phyloP scores from a whole-genome alignment of 2,113 vertebrate species.

The Scolopax mira region DNA sequence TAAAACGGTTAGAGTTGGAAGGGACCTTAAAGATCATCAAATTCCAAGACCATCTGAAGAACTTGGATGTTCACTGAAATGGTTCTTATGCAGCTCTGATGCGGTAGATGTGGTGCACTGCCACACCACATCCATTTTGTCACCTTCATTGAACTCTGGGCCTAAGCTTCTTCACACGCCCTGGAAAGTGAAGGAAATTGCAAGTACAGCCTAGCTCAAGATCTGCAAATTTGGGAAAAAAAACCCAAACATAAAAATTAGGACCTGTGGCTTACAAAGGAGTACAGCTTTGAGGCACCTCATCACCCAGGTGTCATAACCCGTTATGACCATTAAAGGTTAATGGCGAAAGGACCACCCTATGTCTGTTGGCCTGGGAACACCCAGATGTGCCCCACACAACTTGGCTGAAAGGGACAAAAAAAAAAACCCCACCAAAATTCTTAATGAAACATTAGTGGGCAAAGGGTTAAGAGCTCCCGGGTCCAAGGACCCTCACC shows the following conservation, averaged over 20 bases:
- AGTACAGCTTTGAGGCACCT: neutral
- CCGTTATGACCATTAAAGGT: neutral
- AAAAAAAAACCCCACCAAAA: neutral
- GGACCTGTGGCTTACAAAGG: neutral
- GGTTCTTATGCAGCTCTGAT: neutral
- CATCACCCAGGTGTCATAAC: neutral
- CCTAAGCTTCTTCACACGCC: neutral
- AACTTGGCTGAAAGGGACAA: neutral
- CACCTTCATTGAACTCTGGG: neutral
- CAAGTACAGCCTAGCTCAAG: neutral
- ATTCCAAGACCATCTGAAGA: neutral
- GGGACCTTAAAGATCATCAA: too few species aligned
- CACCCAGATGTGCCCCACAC: neutral
- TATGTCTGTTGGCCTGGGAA: neutral
- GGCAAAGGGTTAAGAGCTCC: neutral
- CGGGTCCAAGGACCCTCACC: neutral
- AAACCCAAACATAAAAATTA: neutral
- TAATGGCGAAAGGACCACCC: neutral
- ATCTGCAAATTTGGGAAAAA: neutral
- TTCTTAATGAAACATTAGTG: neutral
- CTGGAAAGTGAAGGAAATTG: neutral
- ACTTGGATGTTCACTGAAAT: neutral
- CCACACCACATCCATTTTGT: neutral
- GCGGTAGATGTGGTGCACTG: accelerated
- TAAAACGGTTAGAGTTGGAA: too few species aligned